phyloP scores from a whole-genome alignment of 2,113 vertebrate species.

The Porphyrio hochstetteri region DNA sequence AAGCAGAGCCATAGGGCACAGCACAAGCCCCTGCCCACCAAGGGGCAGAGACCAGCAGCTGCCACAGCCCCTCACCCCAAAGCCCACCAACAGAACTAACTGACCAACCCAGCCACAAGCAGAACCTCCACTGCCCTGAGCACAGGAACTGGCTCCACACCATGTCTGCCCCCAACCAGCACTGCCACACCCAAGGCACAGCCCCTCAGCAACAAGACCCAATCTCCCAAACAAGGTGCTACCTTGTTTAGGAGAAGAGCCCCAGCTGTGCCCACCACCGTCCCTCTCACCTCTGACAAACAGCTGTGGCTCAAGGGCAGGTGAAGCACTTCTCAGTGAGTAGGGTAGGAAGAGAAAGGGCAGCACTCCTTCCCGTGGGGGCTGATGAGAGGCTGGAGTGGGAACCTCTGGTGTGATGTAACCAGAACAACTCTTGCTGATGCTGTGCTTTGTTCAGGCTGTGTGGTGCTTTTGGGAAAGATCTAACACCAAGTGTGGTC shows the following conservation, averaged over 20 bases:
- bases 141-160: not conserved
- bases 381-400: not conserved
- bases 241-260: not conserved
- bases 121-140: rapidly evolving
- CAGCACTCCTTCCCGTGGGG: rapidly evolving
- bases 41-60: not conserved
- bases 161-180: rapidly evolving
- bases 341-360: too few relatives aligned
- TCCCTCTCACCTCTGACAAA: not conserved
- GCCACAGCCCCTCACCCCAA: rapidly evolving
- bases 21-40: not conserved
- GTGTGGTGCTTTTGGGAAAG: rapidly evolving
- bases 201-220: not conserved
- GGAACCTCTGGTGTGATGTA: not conserved
- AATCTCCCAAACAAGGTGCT: too few relatives aligned
- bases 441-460: not conserved
- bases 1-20: not conserved
- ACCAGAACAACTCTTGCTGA: not conserved
- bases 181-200: rapidly evolving
- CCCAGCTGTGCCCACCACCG: not conserved
- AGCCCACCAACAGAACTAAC: not conserved
- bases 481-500: too few relatives aligned
- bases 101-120: rapidly evolving
- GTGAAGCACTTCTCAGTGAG: not conserved
- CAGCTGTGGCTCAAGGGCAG: not conserved